Evolutionary conservation across 2,888 invertebrate species (phyloP).

Genomic region (Antheraea assamensis): DNA sequence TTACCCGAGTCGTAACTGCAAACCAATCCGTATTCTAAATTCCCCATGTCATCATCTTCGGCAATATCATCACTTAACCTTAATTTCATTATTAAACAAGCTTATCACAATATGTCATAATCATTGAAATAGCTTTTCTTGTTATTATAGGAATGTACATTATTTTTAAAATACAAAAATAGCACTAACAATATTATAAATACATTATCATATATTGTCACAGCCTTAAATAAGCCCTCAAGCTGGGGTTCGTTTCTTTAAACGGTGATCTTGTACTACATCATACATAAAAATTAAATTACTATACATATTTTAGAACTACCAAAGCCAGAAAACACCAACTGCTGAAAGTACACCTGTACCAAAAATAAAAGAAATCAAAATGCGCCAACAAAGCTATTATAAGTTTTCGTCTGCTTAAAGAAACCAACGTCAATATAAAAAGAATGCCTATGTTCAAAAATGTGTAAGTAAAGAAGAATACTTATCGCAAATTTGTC

Average conservation of each 20-base stretch:
- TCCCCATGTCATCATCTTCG: background rate
- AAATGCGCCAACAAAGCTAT: background rate
- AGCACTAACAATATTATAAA: background rate
- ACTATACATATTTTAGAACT: background rate
- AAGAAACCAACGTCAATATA: background rate
- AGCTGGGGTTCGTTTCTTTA: background rate
- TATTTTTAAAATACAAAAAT: slow-evolving; percentile 3
- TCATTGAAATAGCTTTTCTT: background rate
- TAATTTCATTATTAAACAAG: background rate
- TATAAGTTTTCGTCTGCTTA: background rate
- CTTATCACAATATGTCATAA: background rate
- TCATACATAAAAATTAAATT: background rate
- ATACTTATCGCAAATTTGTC: background rate
- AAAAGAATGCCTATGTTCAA: background rate
- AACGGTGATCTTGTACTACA: background rate
- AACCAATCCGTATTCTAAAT: background rate
- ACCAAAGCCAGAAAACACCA: background rate
- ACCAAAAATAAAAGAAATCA: background rate
- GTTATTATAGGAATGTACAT: background rate
- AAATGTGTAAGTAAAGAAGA: background rate
- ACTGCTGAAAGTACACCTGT: background rate
- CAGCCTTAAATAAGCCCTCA: background rate
- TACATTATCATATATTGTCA: background rate
- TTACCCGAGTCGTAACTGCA: background rate
- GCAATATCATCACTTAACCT: background rate